Conservation (phyloP, 1,140 invertebrate genomes). For the Bombus sibiricus region DNA sequence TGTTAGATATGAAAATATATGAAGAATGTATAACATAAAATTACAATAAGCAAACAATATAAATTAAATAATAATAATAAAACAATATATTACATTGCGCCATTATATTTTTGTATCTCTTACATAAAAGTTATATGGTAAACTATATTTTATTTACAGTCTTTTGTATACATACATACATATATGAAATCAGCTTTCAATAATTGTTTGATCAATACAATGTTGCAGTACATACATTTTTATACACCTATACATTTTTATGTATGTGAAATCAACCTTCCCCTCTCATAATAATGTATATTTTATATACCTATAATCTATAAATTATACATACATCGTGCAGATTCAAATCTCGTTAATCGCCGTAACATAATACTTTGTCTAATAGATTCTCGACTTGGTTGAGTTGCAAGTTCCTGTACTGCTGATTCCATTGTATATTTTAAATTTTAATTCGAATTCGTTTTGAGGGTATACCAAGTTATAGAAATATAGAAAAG, state of each 20-base stretch:
- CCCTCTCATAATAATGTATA: constrained; percentile 18
- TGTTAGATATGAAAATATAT: not conserved
- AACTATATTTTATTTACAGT: not conserved
- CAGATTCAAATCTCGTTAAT: constrained; percentile 18
- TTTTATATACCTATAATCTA: not conserved
- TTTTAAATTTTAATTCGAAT: constrained; percentile 7
- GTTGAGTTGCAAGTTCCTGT: not conserved
- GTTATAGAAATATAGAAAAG: not conserved
- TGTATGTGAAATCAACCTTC: not conserved
- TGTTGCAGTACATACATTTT: constrained; percentile 18
- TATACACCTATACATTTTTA: constrained; percentile 17
- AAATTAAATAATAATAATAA: not conserved
- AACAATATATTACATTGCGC: not conserved
- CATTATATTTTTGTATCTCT: not conserved
- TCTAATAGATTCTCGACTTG: constrained; percentile 9
- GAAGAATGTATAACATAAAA: not conserved
- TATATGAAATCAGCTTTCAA: not conserved
- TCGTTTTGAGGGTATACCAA: not conserved
- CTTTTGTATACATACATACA: not conserved
- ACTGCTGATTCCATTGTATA: not conserved
- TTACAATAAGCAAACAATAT: not conserved
- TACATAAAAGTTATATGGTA: not conserved
- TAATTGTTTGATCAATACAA: constrained; percentile 68
- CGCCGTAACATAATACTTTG: constrained; percentile 16
- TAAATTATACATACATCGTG: constrained; percentile 49